Evolutionary conservation across 2,888 invertebrate genomes (phyloP).

Genomic region (Koerneria pararmatus): DNA sequence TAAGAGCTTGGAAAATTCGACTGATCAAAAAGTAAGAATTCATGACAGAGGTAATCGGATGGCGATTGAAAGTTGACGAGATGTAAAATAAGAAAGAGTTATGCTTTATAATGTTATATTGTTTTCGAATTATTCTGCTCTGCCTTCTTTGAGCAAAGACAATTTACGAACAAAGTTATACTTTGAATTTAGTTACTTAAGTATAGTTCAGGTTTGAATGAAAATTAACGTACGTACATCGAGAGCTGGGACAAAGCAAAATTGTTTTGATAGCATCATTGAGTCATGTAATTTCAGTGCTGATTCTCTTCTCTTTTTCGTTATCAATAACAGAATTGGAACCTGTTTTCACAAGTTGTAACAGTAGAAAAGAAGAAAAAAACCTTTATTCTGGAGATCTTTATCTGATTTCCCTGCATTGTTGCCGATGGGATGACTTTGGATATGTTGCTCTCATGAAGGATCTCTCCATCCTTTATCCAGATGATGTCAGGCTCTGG

Average conservation of each 20-base stretch:
- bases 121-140: no score
- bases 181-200: no score
- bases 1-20: not conserved
- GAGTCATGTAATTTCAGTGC: not conserved
- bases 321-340: not conserved
- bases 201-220: no score
- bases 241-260: no score
- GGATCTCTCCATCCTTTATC: conserved; percentile 56
- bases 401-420: conserved; percentile 44
- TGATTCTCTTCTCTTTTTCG: not conserved
- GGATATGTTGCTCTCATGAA: conserved; percentile 37
- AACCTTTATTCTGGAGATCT: conserved; percentile 38
- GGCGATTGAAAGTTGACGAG: no score
- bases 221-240: no score
- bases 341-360: not conserved
- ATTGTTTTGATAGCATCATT: no score
- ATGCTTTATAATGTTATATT: no score
- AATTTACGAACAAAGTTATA: no score
- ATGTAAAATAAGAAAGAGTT: no score
- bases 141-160: no score
- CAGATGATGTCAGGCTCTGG: conserved; percentile 62
- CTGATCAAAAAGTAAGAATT: not conserved
- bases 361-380: not conserved
- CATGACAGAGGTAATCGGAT: no score
- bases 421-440: conserved; percentile 35